Percentiles rank a stretch among this genome's conserved stretches.
Evolutionary conservation across 2,888 invertebrate genomes (phyloP).

Genomic region (Epistrophe eligans): DNA sequence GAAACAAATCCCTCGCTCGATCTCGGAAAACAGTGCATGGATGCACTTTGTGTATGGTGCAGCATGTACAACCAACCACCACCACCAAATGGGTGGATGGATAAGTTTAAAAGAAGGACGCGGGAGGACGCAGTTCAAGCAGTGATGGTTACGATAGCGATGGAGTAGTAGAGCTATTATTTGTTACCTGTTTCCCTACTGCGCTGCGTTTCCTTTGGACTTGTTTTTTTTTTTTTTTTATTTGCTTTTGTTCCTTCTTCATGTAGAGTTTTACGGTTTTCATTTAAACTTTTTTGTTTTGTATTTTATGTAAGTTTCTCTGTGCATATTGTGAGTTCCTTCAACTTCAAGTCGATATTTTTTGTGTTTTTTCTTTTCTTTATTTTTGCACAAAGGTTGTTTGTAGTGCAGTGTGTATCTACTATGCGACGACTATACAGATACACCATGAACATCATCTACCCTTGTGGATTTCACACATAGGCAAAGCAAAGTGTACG

Average conservation of each 20-base stretch:
- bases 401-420: slow-evolving; percentile 45
- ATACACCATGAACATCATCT: slow-evolving; percentile 50
- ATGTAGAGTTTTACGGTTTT: slow-evolving; percentile 72
- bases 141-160: slow-evolving; percentile 48
- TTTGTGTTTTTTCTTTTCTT: slow-evolving; percentile 27
- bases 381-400: slow-evolving; percentile 56
- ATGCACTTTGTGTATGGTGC: slow-evolving; percentile 66
- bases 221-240: slow-evolving; percentile 27
- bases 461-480: slow-evolving; percentile 49
- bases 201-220: slow-evolving; percentile 61
- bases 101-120: slow-evolving; percentile 27
- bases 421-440: neutral
- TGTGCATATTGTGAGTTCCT: slow-evolving; percentile 71
- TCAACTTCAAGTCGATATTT: slow-evolving; percentile 73
- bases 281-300: slow-evolving; percentile 61
- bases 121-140: slow-evolving; percentile 32
- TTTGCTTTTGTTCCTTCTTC: slow-evolving; percentile 64
- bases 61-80: slow-evolving; percentile 45
- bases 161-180: slow-evolving; percentile 71
- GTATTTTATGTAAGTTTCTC: slow-evolving; percentile 61
- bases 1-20: slow-evolving; percentile 58
- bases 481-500: slow-evolving; percentile 28
- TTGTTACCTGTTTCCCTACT: slow-evolving; percentile 76
- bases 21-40: slow-evolving; percentile 66
- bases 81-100: slow-evolving; percentile 33